Evolutionary conservation across 2,797 vertebrate genomes (phyloP).

Genomic region (Phalloptychus januarius): DNA sequence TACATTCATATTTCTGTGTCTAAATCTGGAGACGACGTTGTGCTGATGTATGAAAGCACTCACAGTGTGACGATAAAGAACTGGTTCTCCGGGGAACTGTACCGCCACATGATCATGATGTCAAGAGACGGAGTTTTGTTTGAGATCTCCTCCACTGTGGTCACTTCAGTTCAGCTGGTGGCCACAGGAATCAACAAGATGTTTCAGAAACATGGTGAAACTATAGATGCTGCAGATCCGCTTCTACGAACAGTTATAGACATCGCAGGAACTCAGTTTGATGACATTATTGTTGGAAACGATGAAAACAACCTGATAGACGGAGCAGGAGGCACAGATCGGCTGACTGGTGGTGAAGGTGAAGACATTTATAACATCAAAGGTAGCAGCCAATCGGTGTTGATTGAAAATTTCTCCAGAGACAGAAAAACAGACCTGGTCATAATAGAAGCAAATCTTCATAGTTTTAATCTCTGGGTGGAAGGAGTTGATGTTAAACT

Average conservation of each 20-base stretch:
- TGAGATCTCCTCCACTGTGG: slow-evolving; percentile 41
- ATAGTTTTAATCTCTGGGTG: slow-evolving; percentile 25
- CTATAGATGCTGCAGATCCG: slow-evolving; percentile 25
- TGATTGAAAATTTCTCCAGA: slow-evolving; percentile 52
- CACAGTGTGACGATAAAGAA: slow-evolving; percentile 49
- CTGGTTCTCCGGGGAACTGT: slow-evolving; percentile 59
- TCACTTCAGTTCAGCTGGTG: slow-evolving; percentile 46
- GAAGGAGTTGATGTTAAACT: slow-evolving; percentile 17
- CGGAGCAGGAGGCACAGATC: slow-evolving; percentile 60
- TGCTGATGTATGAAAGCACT: slow-evolving; percentile 41
- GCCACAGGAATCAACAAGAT: slow-evolving; percentile 55
- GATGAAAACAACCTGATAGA: slow-evolving; percentile 56
- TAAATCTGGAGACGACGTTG: slow-evolving; percentile 41
- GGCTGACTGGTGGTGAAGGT: slow-evolving; percentile 51
- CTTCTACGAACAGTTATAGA: slow-evolving; percentile 35
- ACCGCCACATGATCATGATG: slow-evolving; percentile 59
- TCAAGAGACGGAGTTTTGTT: slow-evolving; percentile 58
- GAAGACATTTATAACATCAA: slow-evolving; percentile 65
- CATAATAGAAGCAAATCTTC: slow-evolving; percentile 53
- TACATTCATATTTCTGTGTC: slow-evolving; percentile 53
- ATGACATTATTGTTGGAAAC: slow-evolving; percentile 54
- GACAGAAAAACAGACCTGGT: slow-evolving; percentile 56
- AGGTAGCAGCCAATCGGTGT: not conserved
- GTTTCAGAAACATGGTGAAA: not conserved
- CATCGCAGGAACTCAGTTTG: slow-evolving; percentile 42